Conservation (phyloP, 2,888 invertebrate species). For the Priocnemis perturbator region DNA sequence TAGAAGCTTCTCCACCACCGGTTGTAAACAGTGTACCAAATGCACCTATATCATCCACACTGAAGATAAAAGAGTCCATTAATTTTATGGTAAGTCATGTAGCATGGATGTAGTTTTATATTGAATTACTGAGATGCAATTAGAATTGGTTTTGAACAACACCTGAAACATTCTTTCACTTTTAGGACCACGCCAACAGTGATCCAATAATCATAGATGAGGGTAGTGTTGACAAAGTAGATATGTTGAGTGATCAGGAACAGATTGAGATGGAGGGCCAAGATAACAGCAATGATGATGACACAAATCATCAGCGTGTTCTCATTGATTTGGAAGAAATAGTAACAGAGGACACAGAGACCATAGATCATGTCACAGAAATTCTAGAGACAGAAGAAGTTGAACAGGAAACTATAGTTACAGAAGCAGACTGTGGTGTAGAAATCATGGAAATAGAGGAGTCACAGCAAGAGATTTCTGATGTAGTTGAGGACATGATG, state of each 20-base stretch:
- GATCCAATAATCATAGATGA: constrained; percentile 51
- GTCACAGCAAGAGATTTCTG: constrained; percentile 40
- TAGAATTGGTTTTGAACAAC: no score
- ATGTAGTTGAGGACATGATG: constrained; percentile 48
- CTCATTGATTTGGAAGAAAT: constrained; percentile 56
- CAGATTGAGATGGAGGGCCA: constrained; percentile 50
- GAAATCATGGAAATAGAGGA: constrained; percentile 54
- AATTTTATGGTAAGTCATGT: constrained; percentile 48
- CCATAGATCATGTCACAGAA: constrained; percentile 49
- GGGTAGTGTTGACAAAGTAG: constrained; percentile 53
- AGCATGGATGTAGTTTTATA: no score
- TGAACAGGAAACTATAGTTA: constrained; percentile 42
- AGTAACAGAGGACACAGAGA: constrained; percentile 56
- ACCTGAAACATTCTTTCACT: no score
- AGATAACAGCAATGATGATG: constrained; percentile 43
- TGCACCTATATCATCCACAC: constrained; percentile 55
- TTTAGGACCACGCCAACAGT: constrained; percentile 28
- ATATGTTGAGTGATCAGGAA: constrained; percentile 44
- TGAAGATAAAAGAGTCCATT: constrained; percentile 55
- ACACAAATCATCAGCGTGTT: constrained; percentile 35
- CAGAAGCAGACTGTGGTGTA: constrained; percentile 34
- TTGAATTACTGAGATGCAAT: no score
- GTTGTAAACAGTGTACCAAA: constrained; percentile 63
- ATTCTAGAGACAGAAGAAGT: constrained; percentile 56
- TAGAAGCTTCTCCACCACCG: constrained; percentile 64